Evolutionary conservation across 2,797 vertebrate genomes (phyloP), one percentile per base, ranked within the genome.

Genomic region (Enteromius trimaculatus): DNA sequence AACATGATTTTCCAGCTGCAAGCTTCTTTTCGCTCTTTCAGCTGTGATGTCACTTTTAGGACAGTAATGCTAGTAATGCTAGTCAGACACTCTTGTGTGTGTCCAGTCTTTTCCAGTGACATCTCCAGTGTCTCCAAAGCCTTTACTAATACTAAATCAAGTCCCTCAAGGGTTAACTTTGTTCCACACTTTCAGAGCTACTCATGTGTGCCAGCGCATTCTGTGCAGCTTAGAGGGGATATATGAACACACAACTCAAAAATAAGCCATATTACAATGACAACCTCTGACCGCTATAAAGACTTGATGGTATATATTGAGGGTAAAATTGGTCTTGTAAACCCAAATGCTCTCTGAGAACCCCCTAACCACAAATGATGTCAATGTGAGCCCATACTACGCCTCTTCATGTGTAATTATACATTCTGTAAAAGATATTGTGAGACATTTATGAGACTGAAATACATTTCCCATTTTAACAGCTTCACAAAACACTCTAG

Each of bases 351-450:
- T 65, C 29, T 66, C 17, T 37, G 37, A 71, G 19, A 70, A 79
- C 51, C 55, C 42, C 37, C 66, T 8, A 49, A 77, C 29, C 53
- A 37, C 71, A 44, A 51, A 77, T 68, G 23, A 77, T 80, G 80
- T 78, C 55, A 82, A 79, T 39, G 42, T n/a, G 39, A 76, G 66
- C 70, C 55, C 74, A 81, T 66, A n/a, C 21, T 21, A 55, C 1
- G 58, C 34, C 47, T 47, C 82, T 51, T 26, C 11, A 2, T 60
- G 58, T 81, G 21, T 66, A 70, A 81, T 85, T 82, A 79, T 60
- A 80, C 53, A 23, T 26, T 62, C 31, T 80, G 74, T 88, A 80
- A 85, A 86, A 87, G 77, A 87, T 80, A 85, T 81, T 83, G 72
- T 60, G 62, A 85, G 62, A 84, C 70, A 31, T 83, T 80, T 78